phyloP scores from a whole-genome alignment of 1,140 invertebrate genomes.

The Panagrolaimus sp. region DNA sequence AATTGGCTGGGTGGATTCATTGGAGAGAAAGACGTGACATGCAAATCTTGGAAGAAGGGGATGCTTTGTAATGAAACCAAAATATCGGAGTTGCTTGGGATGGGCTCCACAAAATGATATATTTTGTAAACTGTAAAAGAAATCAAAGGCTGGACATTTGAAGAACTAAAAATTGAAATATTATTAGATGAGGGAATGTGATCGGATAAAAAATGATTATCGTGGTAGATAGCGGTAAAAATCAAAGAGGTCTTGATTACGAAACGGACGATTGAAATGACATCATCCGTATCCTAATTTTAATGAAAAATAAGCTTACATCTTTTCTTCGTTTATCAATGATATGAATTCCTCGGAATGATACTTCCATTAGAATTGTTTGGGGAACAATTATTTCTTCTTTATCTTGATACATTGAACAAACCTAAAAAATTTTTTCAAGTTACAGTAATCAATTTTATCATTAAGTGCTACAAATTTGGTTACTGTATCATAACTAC shows the following conservation, averaged over 20 bases:
- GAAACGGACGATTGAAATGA: neutral
- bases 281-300: neutral
- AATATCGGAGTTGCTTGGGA: constrained; percentile 82
- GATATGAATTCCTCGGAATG: constrained; percentile 55
- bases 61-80: constrained; percentile 96
- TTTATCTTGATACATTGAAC: constrained; percentile 52
- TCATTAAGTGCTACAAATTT: too few relatives aligned
- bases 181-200: neutral
- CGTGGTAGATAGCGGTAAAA: neutral
- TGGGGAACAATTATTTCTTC: constrained; percentile 58
- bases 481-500: too few relatives aligned
- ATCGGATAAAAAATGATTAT: neutral
- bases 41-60: constrained; percentile 88
- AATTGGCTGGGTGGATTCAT: constrained; percentile 84
- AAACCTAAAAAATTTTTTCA: constrained; percentile 55
- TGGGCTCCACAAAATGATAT: constrained; percentile 97
- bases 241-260: too few relatives aligned
- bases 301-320: constrained; percentile 42
- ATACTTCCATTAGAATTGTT: constrained; percentile 57
- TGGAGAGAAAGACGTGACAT: constrained; percentile 89
- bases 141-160: constrained; percentile 75
- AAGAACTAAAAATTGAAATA: constrained; percentile 49
- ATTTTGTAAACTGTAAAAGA: constrained; percentile 94
- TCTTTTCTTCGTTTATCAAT: constrained; percentile 58
- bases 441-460: too few relatives aligned